A percentile compares a stretch with the other conserved stretches of the same genome.
phyloP scores from a whole-genome alignment of 2,113 vertebrate species.

The Lota lota region DNA sequence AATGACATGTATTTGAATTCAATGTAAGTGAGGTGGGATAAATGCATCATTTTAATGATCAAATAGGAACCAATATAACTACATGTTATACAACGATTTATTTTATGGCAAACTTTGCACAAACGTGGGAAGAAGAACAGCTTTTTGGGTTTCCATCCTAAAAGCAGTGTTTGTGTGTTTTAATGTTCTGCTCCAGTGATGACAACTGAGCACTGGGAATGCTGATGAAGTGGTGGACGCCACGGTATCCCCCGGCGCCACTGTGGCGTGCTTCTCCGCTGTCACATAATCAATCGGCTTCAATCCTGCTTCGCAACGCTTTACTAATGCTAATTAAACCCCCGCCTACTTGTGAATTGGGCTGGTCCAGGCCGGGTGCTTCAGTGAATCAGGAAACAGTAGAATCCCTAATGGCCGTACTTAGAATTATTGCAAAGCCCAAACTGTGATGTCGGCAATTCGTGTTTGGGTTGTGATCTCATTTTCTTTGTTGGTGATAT shows the following conservation, averaged over 20 bases:
- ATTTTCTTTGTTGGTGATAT: background rate
- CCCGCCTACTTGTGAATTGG: background rate
- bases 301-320: constrained; percentile 34
- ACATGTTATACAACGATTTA: too few relatives aligned
- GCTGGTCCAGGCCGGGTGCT: constrained; percentile 6
- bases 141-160: background rate
- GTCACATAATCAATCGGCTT: constrained; percentile 60
- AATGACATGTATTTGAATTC: too few relatives aligned
- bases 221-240: constrained; percentile 54
- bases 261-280: constrained; percentile 35
- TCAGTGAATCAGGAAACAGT: constrained; percentile 1
- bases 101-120: too few relatives aligned
- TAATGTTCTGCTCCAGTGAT: constrained; percentile 14
- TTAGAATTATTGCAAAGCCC: too few relatives aligned
- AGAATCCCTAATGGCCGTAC: background rate
- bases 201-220: constrained; percentile 29
- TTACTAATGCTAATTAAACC: constrained; percentile 48
- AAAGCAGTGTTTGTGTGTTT: background rate
- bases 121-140: too few relatives aligned
- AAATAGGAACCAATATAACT: too few relatives aligned
- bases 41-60: too few relatives aligned
- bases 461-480: background rate
- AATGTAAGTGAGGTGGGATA: too few relatives aligned
- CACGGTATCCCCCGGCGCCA: constrained; percentile 46
- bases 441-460: too few relatives aligned